Percentiles rank a stretch among this genome's conserved stretches.
phyloP scores from a whole-genome alignment of 2,113 vertebrate species.

The Macaca nemestrina region DNA sequence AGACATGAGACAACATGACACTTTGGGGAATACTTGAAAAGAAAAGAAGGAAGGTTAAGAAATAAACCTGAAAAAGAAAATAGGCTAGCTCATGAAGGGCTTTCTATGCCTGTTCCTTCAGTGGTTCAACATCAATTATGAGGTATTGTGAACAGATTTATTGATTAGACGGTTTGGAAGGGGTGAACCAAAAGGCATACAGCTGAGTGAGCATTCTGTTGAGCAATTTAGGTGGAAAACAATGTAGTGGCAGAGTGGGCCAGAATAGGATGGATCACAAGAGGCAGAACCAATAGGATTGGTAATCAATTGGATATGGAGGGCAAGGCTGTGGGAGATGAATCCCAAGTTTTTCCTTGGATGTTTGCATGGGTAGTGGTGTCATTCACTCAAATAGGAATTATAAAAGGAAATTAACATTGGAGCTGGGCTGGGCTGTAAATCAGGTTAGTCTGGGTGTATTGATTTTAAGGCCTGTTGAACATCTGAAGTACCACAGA shows the following conservation, averaged over 20 bases:
- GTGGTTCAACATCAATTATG: background rate
- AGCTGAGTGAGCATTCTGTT: background rate
- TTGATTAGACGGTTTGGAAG: background rate
- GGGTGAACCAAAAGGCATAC: background rate
- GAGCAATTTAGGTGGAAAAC: background rate
- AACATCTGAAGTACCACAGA: background rate
- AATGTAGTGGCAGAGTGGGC: background rate
- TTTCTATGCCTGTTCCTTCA: background rate
- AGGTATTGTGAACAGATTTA: background rate
- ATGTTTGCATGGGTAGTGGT: background rate
- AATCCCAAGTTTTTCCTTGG: background rate
- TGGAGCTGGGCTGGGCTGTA: background rate
- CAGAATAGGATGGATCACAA: background rate
- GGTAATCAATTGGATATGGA: background rate
- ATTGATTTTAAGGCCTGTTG: background rate
- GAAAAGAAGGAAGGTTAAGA: background rate
- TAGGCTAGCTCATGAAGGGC: background rate
- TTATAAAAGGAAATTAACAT: conserved; percentile 8
- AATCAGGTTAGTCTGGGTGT: background rate
- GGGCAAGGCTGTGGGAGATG: background rate
- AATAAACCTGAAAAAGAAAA: background rate
- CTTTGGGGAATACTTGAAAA: background rate
- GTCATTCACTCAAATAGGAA: background rate
- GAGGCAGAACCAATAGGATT: background rate
- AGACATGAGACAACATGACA: background rate